phyloP scores from a whole-genome alignment of 2,888 invertebrate genomes.

The Cistogaster globosa region DNA sequence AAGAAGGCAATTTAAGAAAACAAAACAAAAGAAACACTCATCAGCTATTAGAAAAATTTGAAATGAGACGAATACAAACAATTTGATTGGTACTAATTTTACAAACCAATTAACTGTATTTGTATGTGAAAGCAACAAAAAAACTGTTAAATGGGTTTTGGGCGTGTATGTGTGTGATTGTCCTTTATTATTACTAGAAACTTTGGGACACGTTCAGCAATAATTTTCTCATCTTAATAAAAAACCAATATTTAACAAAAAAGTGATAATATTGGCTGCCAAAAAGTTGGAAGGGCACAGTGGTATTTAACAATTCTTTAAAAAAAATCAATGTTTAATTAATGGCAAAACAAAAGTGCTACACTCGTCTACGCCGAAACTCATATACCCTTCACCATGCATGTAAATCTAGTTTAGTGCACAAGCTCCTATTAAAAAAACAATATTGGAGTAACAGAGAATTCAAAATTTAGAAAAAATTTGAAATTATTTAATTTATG shows the following conservation, averaged over 20 bases:
- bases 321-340: no score
- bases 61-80: no score
- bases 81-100: conserved; percentile 38
- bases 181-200: conserved; percentile 4
- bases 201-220: conserved; percentile 42
- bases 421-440: no score
- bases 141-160: conserved; percentile 11
- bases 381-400: no score
- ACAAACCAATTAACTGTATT: conserved; percentile 44
- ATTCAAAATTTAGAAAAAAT: no score
- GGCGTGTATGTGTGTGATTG: neutral
- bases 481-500: no score
- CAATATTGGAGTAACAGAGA: no score
- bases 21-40: neutral
- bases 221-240: conserved; percentile 54
- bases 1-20: neutral
- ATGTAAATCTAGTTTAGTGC: no score
- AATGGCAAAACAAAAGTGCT: no score
- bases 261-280: neutral
- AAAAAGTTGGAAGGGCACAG: neutral
- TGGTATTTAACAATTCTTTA: no score
- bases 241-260: conserved; percentile 6
- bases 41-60: neutral
- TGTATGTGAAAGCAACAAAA: neutral
- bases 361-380: no score